Evolutionary conservation across 1,140 invertebrate genomes (phyloP), one percentile per base, ranked within the genome.

Genomic region (Sinonovacula constricta): DNA sequence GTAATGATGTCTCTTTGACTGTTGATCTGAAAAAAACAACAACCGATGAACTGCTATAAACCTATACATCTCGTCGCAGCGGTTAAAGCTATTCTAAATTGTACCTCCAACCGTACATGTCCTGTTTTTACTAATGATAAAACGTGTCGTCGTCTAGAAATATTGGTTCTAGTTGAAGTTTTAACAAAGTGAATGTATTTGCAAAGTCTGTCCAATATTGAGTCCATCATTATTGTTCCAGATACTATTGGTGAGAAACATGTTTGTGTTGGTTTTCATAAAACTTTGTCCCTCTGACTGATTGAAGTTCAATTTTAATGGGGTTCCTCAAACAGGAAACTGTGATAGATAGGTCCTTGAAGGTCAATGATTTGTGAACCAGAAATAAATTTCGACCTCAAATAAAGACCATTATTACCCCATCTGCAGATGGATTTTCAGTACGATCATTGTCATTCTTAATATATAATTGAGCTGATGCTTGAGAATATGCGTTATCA

Each of bases 31-130:
- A 71, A 71, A 71, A 59, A 60, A 1, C 53, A n/a, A n/a, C n/a
- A n/a, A n/a, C 54, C 60, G 69, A 15, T 39, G 69, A 71, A 39
- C n/a, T 51, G 49, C 69, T 59, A 30, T 71, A 71, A 22, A 71
- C 69, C n/a, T 39, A 71, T 71, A 60, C 69, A 71, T 30, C 69
- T 71, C 31, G 51, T n/a, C n/a, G n/a, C n/a, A n/a, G n/a, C n/a
- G n/a, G n/a, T n/a, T n/a, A n/a, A n/a, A n/a, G n/a, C n/a, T n/a
- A n/a, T n/a, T n/a, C n/a, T n/a, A n/a, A n/a, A n/a, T n/a, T n/a
- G n/a, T n/a, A n/a, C n/a, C n/a, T 71, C 60, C 45, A 66, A 45
- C 30, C 60, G 60, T 34, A 75, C 60, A 63, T 65, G 59, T 36
- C 59, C 71, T 56, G 62, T 65, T 65, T 3, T 75, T 51, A 75